Percentiles rank a stretch among this genome's conserved stretches.
Conservation (phyloP, 2,888 invertebrate genomes). For the Ormyrus pomaceus region DNA sequence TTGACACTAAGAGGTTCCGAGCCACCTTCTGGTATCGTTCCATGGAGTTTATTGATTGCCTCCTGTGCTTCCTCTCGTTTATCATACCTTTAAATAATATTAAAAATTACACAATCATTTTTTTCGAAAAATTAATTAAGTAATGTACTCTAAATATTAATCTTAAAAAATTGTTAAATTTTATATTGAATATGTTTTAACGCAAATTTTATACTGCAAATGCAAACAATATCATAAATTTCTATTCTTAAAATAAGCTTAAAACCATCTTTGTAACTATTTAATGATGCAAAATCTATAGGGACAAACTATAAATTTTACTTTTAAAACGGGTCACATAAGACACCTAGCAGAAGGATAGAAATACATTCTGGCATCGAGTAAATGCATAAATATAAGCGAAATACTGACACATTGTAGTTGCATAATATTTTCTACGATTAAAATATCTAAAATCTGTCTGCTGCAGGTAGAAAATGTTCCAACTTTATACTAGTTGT, state of each 20-base stretch:
- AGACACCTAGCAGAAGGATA: constrained; percentile 33
- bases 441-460: constrained; percentile 43
- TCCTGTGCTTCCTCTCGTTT: constrained; percentile 93
- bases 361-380: constrained; percentile 50
- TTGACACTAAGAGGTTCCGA: constrained; percentile 90
- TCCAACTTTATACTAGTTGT: constrained; percentile 48
- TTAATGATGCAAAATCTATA: constrained; percentile 32
- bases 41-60: constrained; percentile 90
- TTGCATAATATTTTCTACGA: constrained; percentile 54
- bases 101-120: background rate
- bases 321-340: constrained; percentile 49
- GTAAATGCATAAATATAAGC: constrained; percentile 43
- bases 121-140: background rate
- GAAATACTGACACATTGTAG: constrained; percentile 45
- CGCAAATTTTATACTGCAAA: constrained; percentile 10
- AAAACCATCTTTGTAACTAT: constrained; percentile 27
- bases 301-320: constrained; percentile 42
- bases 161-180: background rate
- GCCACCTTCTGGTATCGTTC: constrained; percentile 89
- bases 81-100: constrained; percentile 81
- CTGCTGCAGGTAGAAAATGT: constrained; percentile 37
- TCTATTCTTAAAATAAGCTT: constrained; percentile 43
- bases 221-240: background rate
- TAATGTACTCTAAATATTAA: background rate
- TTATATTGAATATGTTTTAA: background rate